Percentiles rank a stretch among this genome's conserved stretches.
phyloP scores from a whole-genome alignment of 2,797 vertebrate species.

The Hemitrygon akajei region DNA sequence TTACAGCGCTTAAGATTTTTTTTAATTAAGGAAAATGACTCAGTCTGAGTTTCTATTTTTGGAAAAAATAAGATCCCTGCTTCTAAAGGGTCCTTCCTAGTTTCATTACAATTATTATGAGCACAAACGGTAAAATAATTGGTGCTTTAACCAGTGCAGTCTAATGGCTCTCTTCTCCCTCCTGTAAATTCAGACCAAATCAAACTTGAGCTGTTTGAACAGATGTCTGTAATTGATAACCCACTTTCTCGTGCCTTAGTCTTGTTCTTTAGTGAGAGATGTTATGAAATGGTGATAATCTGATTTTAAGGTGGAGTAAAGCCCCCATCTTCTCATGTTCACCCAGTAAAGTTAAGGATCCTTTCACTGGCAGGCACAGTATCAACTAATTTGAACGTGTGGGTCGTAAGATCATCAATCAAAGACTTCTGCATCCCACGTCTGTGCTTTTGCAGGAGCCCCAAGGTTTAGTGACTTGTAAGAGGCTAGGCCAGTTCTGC shows the following conservation, averaged over 20 bases:
- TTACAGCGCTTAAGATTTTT: no score
- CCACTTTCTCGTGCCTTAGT: background rate
- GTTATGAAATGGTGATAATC: background rate
- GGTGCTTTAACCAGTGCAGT: background rate
- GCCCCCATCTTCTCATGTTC: no score
- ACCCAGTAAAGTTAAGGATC: no score
- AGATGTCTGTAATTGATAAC: background rate
- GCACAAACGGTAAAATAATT: background rate
- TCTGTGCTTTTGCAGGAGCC: no score
- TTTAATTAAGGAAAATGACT: no score
- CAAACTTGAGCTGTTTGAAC: background rate
- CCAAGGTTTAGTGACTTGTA: background rate
- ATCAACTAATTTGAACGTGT: no score
- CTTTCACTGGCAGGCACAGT: no score
- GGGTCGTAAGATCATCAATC: no score
- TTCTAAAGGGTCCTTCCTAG: background rate
- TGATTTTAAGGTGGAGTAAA: slow-evolving; percentile 4
- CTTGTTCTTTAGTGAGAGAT: background rate
- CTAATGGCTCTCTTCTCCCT: background rate
- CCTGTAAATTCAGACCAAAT: slow-evolving; percentile 4
- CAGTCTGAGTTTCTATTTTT: background rate
- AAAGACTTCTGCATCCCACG: no score
- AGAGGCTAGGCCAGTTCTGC: background rate
- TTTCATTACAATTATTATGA: background rate
- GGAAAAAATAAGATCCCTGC: background rate